phyloP scores from a whole-genome alignment of 2,113 vertebrate species.

The Puma concolor region DNA sequence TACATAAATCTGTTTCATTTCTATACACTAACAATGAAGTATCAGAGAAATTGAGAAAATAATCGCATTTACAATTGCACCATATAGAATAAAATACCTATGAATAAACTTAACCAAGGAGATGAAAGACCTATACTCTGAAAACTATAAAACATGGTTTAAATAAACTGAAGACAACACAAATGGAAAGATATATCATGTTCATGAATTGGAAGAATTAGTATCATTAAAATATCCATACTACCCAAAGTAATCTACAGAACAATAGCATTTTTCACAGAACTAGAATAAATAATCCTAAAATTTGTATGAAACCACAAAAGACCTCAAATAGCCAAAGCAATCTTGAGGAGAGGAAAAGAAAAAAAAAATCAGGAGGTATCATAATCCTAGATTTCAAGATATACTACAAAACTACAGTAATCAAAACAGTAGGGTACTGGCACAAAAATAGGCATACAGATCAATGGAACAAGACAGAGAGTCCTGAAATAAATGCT shows the following conservation, averaged over 20 bases:
- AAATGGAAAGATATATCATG: background rate
- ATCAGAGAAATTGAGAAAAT: background rate
- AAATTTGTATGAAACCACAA: background rate
- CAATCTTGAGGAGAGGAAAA: background rate
- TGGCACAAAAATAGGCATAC: background rate
- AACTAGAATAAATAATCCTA: background rate
- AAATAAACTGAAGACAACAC: background rate
- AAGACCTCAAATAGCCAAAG: background rate
- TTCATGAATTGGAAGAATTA: background rate
- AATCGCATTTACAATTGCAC: background rate
- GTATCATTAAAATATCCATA: background rate
- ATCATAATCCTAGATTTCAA: background rate
- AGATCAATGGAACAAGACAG: background rate
- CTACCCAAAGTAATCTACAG: background rate
- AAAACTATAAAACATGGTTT: background rate
- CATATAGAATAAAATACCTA: background rate
- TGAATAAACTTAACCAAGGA: background rate
- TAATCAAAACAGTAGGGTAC: background rate
- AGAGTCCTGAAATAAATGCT: background rate
- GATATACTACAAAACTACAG: background rate
- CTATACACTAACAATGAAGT: background rate
- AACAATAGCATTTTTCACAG: background rate
- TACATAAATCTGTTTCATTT: background rate
- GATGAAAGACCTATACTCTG: background rate
- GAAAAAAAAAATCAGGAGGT: background rate